These are phyloP conservation scores for Muscicapa comitata DNA, from an alignment of 2,797 vertebrate species.

Conservation along the genomic window DNA sequence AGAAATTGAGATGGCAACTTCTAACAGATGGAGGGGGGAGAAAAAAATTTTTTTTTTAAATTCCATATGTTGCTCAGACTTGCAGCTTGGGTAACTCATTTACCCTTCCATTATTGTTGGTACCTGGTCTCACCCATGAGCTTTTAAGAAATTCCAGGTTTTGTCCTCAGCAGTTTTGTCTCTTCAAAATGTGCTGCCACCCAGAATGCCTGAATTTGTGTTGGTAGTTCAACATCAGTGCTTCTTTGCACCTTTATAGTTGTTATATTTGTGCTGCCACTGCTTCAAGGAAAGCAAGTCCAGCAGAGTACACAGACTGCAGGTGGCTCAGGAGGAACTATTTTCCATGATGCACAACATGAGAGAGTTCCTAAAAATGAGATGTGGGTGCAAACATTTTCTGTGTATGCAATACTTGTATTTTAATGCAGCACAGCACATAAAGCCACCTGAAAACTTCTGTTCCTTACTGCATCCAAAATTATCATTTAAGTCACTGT, in stretches of 20 bases:
- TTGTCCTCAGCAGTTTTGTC: background rate
- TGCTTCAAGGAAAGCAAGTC: background rate
- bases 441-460: background rate
- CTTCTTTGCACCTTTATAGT: background rate
- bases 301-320: background rate
- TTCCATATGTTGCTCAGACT: background rate
- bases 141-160: background rate
- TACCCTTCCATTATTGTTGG: accelerated
- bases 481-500: background rate
- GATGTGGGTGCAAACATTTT: background rate
- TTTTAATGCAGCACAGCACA: accelerated
- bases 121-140: background rate
- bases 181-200: background rate
- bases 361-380: background rate
- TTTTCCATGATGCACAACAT: background rate
- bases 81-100: background rate
- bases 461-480: background rate
- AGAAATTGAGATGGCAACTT: background rate
- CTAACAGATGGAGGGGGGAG: background rate
- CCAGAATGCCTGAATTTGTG: background rate
- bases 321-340: background rate
- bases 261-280: background rate
- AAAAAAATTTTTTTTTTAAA: background rate
- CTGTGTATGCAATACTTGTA: accelerated
- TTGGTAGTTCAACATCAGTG: background rate